Base-by-base conservation (phyloP, 2,113 vertebrate species). In the Brachionichthys hirsutus region DNA sequence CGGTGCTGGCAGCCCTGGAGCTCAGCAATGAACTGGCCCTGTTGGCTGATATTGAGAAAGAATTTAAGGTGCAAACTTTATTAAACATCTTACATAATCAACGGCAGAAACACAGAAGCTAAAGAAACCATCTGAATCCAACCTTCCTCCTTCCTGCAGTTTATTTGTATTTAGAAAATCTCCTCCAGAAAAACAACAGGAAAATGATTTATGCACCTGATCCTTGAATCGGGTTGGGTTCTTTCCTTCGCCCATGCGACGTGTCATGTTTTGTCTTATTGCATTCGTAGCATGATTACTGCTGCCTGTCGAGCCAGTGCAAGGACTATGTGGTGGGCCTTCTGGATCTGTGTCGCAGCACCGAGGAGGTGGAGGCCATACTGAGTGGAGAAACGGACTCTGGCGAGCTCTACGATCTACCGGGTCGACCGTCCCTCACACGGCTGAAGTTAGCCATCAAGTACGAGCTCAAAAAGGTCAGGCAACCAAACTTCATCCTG, bases 321-420 rank as follows among this genome's bases (percentile, higher is more conserved):
- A 99, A 99, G 80, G 95, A 98, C 74, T 99, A 98, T 62, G 95
- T 99, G 46, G 97, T 99, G 15, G 97, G 97, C 18, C 93, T 99
- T 53, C 89, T 99, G 62, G 97, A 99, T 74, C 89, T 99, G 68
- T 99, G 97, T 87, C 94, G 97, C 84, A 98, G 95, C 78, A 99
- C 95, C 0, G 95, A 98, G 84, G 97, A 99, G 89, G 97, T 99
- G 43, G 97, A 98, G 85, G 97, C 97, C 77, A 96, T 99, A 84
- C 82, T 99, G 80, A 99, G 93, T 0, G 97, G 97, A 14, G 92
- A 96, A 6, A 89, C 93, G 1, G 92, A 95, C 64, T 83, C 64
- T 13, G 88, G 81, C 6, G 90, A 92, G 54, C 85, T 6, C 19
- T 90, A 83, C 9, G 92, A 92, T 49, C 82, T 89, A 4, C 91